Base-by-base conservation (phyloP, 2,888 invertebrate genomes). In the Gonocerus acuteangulatus region DNA sequence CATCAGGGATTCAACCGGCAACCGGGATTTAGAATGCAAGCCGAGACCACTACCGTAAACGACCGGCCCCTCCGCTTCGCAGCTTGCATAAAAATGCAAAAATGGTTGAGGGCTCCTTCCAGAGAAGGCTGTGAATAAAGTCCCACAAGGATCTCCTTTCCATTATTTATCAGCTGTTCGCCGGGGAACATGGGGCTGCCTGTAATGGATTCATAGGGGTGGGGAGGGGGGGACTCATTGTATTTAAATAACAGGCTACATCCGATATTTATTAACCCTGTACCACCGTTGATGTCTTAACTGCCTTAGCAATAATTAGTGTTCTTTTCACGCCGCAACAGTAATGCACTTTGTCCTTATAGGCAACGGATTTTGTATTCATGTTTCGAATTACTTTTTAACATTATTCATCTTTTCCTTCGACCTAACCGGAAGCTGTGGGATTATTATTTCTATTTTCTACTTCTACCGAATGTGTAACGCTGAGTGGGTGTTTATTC, bases 171-270 rank as follows among this genome's bases (percentile, higher is more conserved):
- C 45, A 23, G 16, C 32, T n/a, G 32, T n/a, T 27, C 6, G 44
- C 15, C 15, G 13, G 44, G 44, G 44, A 16, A 42, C 15, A 16
- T n/a, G 44, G 44, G 44, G 44, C 15, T n/a, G 44, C 18, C 34
- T 11, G 27, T 57, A 57, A 57, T 57, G 57, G 47, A 57, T 57
- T 57, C 57, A 57, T 57, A 57, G 57, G 23, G 13, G 39, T 4
- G 48, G 21, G 42, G 42, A 7, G 39, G 22, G 48, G 21, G 42
- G 42, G 15, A 15, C 51, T 51, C 51, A 51, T 51, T 51, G 51
- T 51, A 51, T 51, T 51, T 51, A 51, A 51, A 51, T 51, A 51
- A 34, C 34, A 32, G 36, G 11, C 27, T 36, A 16, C n/a, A 27
- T 27, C 34, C 34, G 19, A 19, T 51, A 51, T 51, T 51, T 51